Percentiles rank a stretch among this genome's conserved stretches.
phyloP scores from a whole-genome alignment of 2,797 vertebrate species.

The Menidia menidia region DNA sequence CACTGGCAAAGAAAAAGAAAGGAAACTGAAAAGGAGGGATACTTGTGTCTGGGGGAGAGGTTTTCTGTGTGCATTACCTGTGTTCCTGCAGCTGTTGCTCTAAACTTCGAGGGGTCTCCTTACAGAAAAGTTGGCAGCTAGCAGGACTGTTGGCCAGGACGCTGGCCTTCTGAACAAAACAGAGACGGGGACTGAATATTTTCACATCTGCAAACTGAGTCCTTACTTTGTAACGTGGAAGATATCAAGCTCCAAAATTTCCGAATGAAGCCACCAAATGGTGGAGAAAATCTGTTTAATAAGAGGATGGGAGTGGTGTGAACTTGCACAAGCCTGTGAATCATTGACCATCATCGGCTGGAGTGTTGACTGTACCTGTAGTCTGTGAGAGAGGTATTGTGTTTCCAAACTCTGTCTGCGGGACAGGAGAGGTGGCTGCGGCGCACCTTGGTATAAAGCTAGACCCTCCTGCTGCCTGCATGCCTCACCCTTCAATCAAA shows the following conservation, averaged over 20 bases:
- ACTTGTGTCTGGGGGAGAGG: conserved; percentile 1
- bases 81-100: conserved; percentile 98
- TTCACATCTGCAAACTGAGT: conserved; percentile 23
- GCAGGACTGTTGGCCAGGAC: conserved; percentile 89
- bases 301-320: conserved; percentile 5
- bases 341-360: background rate
- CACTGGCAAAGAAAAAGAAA: background rate
- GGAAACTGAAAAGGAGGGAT: background rate
- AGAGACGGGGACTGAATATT: conserved; percentile 49
- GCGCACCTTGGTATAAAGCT: conserved; percentile 83
- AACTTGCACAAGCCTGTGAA: conserved; percentile 7
- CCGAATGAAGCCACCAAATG: conserved; percentile 16
- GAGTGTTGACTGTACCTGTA: conserved; percentile 85
- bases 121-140: conserved; percentile 94
- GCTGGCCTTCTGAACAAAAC: conserved; percentile 83
- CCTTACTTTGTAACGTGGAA: conserved; percentile 10
- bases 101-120: conserved; percentile 93
- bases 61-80: conserved; percentile 82
- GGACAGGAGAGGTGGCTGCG: conserved; percentile 86
- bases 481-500: conserved; percentile 85
- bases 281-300: conserved; percentile 16
- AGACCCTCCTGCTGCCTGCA: conserved; percentile 86
- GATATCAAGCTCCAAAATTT: conserved; percentile 12
- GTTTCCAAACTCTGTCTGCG: conserved; percentile 93
- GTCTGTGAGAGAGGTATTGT: conserved; percentile 92